Conservation (phyloP, 2,797 vertebrate species). For the Cuniculus paca region DNA sequence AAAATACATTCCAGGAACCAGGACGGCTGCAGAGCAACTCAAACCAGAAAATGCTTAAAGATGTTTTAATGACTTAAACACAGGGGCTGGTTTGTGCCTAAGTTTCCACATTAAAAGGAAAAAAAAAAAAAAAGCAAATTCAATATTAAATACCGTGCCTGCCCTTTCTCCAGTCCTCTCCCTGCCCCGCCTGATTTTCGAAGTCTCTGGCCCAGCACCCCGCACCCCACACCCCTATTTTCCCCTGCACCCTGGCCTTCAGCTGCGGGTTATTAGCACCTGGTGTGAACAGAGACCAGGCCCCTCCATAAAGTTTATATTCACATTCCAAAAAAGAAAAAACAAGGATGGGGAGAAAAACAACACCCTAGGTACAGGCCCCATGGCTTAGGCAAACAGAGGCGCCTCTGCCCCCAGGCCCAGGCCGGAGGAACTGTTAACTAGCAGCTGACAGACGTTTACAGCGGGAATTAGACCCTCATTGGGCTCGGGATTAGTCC, state of each 20-base stretch:
- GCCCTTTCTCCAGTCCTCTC: constrained; percentile 71
- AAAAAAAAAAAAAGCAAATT: constrained; percentile 82
- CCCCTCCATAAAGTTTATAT: constrained; percentile 82
- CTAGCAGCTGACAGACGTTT: constrained; percentile 90
- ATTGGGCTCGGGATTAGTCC: constrained; percentile 88
- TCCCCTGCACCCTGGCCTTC: constrained; percentile 81
- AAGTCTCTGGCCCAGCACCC: background rate
- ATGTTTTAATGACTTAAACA: constrained; percentile 93
- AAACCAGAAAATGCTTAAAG: constrained; percentile 93
- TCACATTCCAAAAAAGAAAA: constrained; percentile 83
- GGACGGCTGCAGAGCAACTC: constrained; percentile 89
- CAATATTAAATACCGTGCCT: constrained; percentile 86
- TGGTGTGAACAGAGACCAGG: constrained; percentile 81
- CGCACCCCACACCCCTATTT: constrained; percentile 48
- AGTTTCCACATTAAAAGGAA: constrained; percentile 90
- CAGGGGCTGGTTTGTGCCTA: constrained; percentile 90
- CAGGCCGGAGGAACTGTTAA: constrained; percentile 86
- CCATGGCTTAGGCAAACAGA: constrained; percentile 65
- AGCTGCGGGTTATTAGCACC: constrained; percentile 83
- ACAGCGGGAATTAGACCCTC: constrained; percentile 88
- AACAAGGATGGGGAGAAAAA: constrained; percentile 78
- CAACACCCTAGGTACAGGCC: constrained; percentile 78
- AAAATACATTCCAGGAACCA: constrained; percentile 91
- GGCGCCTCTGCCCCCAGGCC: constrained; percentile 51
- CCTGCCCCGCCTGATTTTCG: constrained; percentile 12